Conservation (phyloP, 2,797 vertebrate species). For the Emydoidea blandingii region DNA sequence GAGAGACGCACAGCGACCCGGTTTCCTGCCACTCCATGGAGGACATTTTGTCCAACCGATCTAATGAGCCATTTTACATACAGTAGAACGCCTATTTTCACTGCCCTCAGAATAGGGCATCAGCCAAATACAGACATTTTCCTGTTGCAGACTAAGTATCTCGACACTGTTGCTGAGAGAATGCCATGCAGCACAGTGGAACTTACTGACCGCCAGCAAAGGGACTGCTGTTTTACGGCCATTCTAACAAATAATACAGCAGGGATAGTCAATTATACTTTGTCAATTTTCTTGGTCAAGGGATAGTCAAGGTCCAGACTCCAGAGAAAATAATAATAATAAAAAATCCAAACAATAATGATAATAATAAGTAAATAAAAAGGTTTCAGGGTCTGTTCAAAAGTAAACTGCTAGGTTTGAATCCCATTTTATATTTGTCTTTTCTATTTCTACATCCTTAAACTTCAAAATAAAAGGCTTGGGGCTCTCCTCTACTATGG, state of each 20-base stretch:
- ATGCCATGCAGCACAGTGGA: neutral
- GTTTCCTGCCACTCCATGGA: neutral
- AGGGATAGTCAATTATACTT: neutral
- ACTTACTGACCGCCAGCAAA: neutral
- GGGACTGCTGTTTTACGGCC: neutral
- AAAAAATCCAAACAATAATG: too few relatives aligned
- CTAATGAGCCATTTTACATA: neutral
- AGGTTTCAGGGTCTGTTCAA: neutral
- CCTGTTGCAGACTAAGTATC: neutral
- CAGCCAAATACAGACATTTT: neutral
- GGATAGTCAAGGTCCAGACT: too few relatives aligned
- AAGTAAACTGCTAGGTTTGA: neutral
- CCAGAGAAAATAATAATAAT: too few relatives aligned
- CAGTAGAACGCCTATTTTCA: neutral
- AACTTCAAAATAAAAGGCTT: neutral
- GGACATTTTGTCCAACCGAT: accelerated
- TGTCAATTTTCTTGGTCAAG: too few relatives aligned
- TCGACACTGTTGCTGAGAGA: neutral
- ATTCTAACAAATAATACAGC: neutral
- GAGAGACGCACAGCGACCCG: neutral
- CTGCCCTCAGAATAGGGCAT: neutral
- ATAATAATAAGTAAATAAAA: too few relatives aligned
- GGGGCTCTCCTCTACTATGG: neutral
- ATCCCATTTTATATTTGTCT: neutral
- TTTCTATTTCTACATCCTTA: neutral